A percentile compares a stretch with the other conserved stretches of the same genome.
These are phyloP conservation scores for Agrotis clavis DNA, from an alignment of 2,888 invertebrate species.

Conservation along the genomic window DNA sequence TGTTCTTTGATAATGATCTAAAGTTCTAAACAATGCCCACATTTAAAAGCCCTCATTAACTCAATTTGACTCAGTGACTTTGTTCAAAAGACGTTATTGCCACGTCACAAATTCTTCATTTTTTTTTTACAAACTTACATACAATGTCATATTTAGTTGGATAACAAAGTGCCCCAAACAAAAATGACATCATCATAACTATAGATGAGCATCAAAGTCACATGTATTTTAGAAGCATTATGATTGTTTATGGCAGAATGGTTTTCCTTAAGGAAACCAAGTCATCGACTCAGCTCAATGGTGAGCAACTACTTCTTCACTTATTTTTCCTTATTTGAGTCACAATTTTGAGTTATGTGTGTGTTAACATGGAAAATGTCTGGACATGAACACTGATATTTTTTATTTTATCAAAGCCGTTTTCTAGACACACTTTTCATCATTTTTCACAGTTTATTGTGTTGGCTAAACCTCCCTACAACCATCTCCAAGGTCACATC, in stretches of 20 bases:
- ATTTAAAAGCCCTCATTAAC: neutral
- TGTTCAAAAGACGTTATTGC: neutral
- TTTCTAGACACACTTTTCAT: neutral
- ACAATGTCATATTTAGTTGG: neutral
- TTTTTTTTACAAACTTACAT: neutral
- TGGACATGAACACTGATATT: neutral
- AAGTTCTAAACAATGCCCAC: neutral
- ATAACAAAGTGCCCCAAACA: neutral
- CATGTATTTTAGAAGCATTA: neutral
- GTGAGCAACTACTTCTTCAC: no score
- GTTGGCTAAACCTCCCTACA: no score
- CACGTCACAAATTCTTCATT: neutral
- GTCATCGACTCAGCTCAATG: neutral
- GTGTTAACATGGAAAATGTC: neutral
- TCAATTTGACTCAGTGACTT: conserved; percentile 16
- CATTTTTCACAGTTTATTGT: neutral
- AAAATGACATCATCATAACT: conserved; percentile 24
- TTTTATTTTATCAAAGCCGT: neutral
- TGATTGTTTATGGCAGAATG: neutral
- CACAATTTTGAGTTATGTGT: no score
- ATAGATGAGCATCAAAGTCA: neutral
- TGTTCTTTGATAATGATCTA: neutral
- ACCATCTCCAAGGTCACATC: no score
- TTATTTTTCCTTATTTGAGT: neutral
- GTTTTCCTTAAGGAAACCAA: neutral